Evolutionary conservation across 64 coral and sea anemone species (phyloP).

Genomic region (Stichodactyla helianthus): DNA sequence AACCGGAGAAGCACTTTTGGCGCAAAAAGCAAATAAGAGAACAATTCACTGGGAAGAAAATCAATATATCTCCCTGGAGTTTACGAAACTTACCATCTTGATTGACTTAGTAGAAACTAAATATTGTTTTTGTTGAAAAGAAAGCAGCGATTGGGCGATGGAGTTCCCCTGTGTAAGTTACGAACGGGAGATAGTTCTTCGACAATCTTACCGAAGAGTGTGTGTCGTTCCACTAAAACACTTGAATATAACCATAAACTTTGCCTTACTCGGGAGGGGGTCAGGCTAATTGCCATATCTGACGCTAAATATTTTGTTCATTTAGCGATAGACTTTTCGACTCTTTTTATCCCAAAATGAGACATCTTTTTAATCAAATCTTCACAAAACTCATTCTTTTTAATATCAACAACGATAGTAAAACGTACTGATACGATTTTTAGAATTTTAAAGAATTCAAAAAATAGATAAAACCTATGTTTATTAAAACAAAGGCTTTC

Average conservation of each 20-base stretch:
- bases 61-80: not conserved
- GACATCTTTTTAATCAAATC: not conserved
- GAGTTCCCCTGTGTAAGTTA: conserved; percentile 12
- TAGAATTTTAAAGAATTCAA: too few species aligned
- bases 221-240: not conserved
- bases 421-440: too few species aligned
- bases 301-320: not conserved
- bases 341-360: not conserved
- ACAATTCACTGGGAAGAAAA: too few species aligned
- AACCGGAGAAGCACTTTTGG: not conserved
- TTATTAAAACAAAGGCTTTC: too few species aligned
- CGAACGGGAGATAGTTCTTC: conserved; percentile 5
- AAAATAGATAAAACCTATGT: too few species aligned
- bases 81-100: not conserved
- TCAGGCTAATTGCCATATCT: not conserved
- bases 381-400: not conserved
- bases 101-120: not conserved
- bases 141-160: not conserved
- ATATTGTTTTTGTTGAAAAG: not conserved
- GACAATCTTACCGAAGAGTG: conserved; percentile 3
- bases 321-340: not conserved
- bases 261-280: not conserved
- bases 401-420: too few species aligned
- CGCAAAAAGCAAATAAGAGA: not conserved
- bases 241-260: not conserved